These are phyloP conservation scores for Zaprionus ornatus DNA, from an alignment of 1,140 invertebrate species.

Conservation along the genomic window DNA sequence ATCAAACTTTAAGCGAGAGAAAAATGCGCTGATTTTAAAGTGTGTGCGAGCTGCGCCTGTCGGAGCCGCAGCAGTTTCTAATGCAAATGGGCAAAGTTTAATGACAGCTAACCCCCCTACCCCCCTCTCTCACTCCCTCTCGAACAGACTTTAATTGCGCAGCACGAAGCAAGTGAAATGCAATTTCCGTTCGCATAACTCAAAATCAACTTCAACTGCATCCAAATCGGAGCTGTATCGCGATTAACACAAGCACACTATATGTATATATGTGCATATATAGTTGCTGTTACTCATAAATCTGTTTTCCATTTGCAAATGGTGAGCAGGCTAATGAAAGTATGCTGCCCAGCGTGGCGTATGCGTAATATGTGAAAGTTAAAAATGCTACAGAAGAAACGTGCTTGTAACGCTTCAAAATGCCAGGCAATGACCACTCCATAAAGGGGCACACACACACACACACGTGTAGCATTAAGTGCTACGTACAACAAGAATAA, in stretches of 20 bases:
- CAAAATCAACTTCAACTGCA: slow-evolving; percentile 49
- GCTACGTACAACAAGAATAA: slow-evolving; percentile 39
- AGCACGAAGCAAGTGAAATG: slow-evolving; percentile 65
- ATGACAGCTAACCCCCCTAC: not conserved
- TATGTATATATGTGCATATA: not conserved
- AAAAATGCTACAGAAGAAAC: slow-evolving; percentile 29
- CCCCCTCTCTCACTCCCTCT: no score
- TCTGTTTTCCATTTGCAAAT: not conserved
- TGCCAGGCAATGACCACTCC: slow-evolving; percentile 36
- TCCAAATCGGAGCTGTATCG: not conserved
- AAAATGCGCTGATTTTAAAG: slow-evolving; percentile 71
- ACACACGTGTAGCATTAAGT: slow-evolving; percentile 52
- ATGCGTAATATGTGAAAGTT: slow-evolving; percentile 61
- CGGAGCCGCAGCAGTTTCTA: slow-evolving; percentile 34
- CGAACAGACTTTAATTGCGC: slow-evolving; percentile 62
- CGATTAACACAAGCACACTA: not conserved
- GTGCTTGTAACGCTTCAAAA: slow-evolving; percentile 43
- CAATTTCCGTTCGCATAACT: slow-evolving; percentile 73
- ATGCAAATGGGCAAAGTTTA: slow-evolving; percentile 56
- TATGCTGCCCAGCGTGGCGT: slow-evolving; percentile 30
- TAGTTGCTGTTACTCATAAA: slow-evolving; percentile 9
- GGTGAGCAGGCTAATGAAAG: not conserved
- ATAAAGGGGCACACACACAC: slow-evolving; percentile 22
- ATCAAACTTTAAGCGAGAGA: slow-evolving; percentile 83
- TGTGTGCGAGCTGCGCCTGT: slow-evolving; percentile 60